Conservation (phyloP, 2,888 invertebrate species). For the Spilarctia lutea region DNA sequence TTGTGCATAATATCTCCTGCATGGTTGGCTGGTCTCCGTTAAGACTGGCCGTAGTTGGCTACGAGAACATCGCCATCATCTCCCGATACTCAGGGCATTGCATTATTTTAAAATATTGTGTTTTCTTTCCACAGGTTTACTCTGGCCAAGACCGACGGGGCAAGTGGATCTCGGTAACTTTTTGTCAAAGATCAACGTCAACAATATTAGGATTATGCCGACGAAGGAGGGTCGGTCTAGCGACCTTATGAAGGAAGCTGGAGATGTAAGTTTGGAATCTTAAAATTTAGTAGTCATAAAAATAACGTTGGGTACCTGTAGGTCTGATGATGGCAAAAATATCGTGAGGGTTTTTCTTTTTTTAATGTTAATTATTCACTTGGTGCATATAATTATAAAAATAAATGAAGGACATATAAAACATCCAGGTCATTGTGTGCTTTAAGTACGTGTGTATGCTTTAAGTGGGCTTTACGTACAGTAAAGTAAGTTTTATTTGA, state of each 20-base stretch:
- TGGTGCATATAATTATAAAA: not conserved
- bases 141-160: slow-evolving; percentile 90
- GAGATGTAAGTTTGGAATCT: slow-evolving; percentile 59
- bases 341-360: not conserved
- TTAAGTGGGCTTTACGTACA: not conserved
- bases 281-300: not conserved
- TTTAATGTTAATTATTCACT: not conserved
- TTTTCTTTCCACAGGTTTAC: slow-evolving; percentile 66
- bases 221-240: slow-evolving; percentile 65
- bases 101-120: not conserved
- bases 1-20: no score
- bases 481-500: not conserved
- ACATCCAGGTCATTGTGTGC: no score
- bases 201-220: slow-evolving; percentile 83
- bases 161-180: slow-evolving; percentile 83
- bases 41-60: no score
- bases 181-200: slow-evolving; percentile 79
- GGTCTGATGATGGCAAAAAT: not conserved
- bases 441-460: no score
- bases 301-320: not conserved
- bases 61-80: no score
- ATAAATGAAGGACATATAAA: not conserved
- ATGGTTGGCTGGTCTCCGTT: no score
- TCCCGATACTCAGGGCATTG: no score
- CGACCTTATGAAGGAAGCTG: slow-evolving; percentile 67